Evolutionary conservation across 2,113 vertebrate species (phyloP).

Genomic region (Pycnonotus jocosus): DNA sequence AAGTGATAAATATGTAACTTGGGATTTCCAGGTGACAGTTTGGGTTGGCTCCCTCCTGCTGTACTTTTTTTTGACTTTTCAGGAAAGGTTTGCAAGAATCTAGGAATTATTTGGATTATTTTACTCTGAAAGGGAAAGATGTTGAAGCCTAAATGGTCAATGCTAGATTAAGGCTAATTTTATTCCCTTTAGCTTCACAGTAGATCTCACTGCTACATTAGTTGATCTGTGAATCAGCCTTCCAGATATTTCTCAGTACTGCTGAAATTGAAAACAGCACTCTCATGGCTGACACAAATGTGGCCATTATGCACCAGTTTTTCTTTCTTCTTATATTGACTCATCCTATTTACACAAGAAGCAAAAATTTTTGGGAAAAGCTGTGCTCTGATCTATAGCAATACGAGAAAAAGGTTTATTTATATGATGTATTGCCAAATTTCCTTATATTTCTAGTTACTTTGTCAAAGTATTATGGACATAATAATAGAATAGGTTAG

Average conservation of each 20-base stretch:
- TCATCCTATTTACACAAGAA: background rate
- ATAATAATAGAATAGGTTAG: background rate
- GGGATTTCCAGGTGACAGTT: background rate
- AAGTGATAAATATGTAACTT: background rate
- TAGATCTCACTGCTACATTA: background rate
- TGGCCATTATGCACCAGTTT: background rate
- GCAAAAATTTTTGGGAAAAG: background rate
- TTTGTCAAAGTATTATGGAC: background rate
- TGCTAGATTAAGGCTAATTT: background rate
- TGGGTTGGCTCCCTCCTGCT: background rate
- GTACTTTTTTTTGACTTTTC: background rate
- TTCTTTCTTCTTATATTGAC: background rate
- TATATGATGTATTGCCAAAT: background rate
- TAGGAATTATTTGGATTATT: background rate
- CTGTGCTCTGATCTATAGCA: background rate
- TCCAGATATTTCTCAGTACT: background rate
- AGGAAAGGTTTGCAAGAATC: background rate
- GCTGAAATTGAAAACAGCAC: background rate
- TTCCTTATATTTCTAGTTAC: background rate
- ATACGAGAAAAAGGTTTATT: background rate
- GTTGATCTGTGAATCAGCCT: background rate
- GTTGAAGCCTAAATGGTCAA: background rate
- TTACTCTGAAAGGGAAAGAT: background rate
- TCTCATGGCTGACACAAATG: background rate
- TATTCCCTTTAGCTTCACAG: background rate